A percentile compares a stretch with the other conserved stretches of the same genome.
Conservation (phyloP, 2,797 vertebrate species). For the Notolepis coatsorum region DNA sequence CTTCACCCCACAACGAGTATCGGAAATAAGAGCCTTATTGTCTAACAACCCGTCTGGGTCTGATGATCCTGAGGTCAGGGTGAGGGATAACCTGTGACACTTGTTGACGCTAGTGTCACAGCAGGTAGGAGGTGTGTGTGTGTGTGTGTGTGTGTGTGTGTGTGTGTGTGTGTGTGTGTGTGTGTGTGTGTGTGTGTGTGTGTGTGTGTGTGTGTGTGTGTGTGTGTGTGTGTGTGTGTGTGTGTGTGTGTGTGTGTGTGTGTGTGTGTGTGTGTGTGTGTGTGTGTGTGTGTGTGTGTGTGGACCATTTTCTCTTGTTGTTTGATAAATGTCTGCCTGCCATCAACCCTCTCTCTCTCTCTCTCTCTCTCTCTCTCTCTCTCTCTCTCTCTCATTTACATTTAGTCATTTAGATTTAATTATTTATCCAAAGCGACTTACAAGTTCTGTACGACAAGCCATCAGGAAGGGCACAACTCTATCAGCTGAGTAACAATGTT, state of each 20-base stretch:
- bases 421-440: too few species aligned
- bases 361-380: too few species aligned
- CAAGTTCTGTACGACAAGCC: too few species aligned
- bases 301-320: not conserved
- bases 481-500: too few species aligned
- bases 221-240: not conserved
- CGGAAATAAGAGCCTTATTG: conserved; percentile 58
- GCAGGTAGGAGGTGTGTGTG: not conserved
- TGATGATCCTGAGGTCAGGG: conserved; percentile 42
- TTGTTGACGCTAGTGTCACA: not conserved
- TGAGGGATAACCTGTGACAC: not conserved
- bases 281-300: not conserved
- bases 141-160: not conserved
- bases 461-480: too few species aligned
- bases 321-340: conserved; percentile 41
- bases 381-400: too few species aligned
- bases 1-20: conserved; percentile 53
- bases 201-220: not conserved
- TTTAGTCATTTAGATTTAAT: too few species aligned
- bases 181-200: not conserved
- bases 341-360: conserved; percentile 34
- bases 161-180: not conserved
- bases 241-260: not conserved
- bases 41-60: conserved; percentile 44
- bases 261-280: not conserved